These are phyloP conservation scores for Chironomus striatipennis DNA, from an alignment of 1,140 invertebrate genomes.

Conservation along the genomic window DNA sequence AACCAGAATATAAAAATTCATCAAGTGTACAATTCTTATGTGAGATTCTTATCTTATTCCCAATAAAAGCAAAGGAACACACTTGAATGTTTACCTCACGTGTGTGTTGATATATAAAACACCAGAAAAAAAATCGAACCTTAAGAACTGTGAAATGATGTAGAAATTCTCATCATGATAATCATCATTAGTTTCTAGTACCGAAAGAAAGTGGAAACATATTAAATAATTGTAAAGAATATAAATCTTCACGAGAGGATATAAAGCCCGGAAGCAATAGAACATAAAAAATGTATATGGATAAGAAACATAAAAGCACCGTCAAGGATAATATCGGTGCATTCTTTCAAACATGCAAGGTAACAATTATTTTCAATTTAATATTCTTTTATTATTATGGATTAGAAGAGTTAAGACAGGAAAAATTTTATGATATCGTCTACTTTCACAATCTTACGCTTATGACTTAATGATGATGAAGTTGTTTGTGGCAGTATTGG, in stretches of 20 bases:
- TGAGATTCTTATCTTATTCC: background rate
- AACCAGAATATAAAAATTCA: background rate
- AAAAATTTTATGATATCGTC: no score
- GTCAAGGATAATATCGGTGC: constrained; percentile 34
- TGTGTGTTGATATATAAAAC: no score
- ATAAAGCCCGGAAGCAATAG: background rate
- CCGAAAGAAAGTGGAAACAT: background rate
- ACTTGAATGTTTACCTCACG: background rate
- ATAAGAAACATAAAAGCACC: constrained; percentile 20
- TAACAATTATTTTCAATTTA: constrained; percentile 30
- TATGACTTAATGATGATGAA: background rate
- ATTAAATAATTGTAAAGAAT: background rate
- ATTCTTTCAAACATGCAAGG: constrained; percentile 41
- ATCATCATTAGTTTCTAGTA: background rate
- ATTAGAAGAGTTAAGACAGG: background rate
- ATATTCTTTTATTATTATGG: no score
- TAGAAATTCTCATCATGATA: no score
- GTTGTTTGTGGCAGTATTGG: no score
- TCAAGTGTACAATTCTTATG: background rate
- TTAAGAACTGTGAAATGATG: background rate
- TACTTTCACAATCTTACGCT: no score
- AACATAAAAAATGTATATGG: constrained; percentile 23
- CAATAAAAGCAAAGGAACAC: background rate
- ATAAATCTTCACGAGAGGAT: background rate
- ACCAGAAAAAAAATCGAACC: background rate